Base-by-base conservation (phyloP, 2,113 vertebrate species). In the Malaclemys terrapin region DNA sequence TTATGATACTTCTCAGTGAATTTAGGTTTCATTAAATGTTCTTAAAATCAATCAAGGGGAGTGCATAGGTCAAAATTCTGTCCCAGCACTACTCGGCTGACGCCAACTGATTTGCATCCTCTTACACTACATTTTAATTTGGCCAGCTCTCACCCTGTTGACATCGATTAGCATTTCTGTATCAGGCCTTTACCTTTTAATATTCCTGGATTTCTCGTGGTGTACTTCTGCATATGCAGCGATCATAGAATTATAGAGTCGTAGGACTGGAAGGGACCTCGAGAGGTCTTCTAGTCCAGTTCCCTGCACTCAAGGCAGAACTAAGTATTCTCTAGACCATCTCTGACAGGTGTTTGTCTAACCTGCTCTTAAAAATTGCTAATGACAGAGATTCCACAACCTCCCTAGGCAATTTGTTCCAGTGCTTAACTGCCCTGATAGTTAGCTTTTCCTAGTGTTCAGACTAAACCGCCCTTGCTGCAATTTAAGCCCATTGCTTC, bases 51-150 rank as follows among this genome's bases (percentile, higher is more conserved):
- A 47, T 78, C 75, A 47, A 14, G 24, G 24, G 20, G 45, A 78
- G 24, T 78, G 6, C 10, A 45, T 47, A 6, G 42, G 42, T 47
- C 10, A 47, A 27, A 76, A 78, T 47, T 78, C 42, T 45, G 42
- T 78, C 13, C 12, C 75, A 47, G 75, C 5, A 29, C 42, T 27
- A 47, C 12, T 78, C 42, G 16, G 13, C 42, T 78, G 24, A 47
- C 4, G 3, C 42, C 11, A 47, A 14, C 25, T 14, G 42, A 78
- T 42, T 8, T 78, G 75, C 13, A 47, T 27, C 42, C 47, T 10
- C 1, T 22, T 69, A 62, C 2, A 4, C 38, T 25, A 54, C 4
- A 1, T 53, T 35, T 0, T 0, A n/a, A 72, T 20, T 80, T 4
- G 56, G n/a, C 52, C 8, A 4, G 3, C 84, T 6, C 56, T 5